Base-by-base conservation (phyloP, 2,888 invertebrate genomes). In the Eristalis tenax region DNA sequence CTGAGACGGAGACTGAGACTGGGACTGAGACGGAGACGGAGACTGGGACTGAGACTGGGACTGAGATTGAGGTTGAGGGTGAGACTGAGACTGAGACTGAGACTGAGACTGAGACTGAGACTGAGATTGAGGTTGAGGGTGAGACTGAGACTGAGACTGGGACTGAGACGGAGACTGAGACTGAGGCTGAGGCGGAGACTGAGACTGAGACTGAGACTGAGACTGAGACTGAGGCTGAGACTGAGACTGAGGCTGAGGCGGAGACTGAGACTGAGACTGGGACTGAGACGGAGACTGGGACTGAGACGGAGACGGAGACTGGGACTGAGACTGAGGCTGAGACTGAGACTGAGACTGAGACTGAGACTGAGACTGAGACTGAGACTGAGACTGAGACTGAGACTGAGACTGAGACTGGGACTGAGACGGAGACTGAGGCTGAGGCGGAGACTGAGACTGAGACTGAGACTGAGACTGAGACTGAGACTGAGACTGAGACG, bases 81-180 rank as follows among this genome's bases (percentile, higher is more conserved):
- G 40, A 68, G 66, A 68, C 40, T 68, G 40, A 68, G 66, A 68
- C 40, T 43, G 40, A 68, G 66, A 68, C 40, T 43, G 40, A 68
- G 66, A 68, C 40, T 68, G 40, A 68, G 66, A 68, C 40, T 68
- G 40, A 68, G 66, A 68, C 40, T 68, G 23, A 68, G 66, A 68
- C 40, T 68, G 40, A 68, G 50, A 68, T 8, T 68, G 40, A 68
- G 66, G 38, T 4, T 68, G 40, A 68, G 66, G 43, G 23, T 68
- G 40, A 68, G 66, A 68, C 40, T 68, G 40, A 68, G 66, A 68
- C 40, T 68, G 40, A 68, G 66, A 68, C 40, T 68, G 40, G 43
- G 66, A 68, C 40, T 68, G 40, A 68, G 66, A 68, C 40, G 43
- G 40, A 68, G 66, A 43, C 40, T 68, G 40, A 68, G 66, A 68